Percentiles rank a stretch among this genome's conserved stretches.
Evolutionary conservation across 92 coral and sea anemone species (phyloP).

Genomic region (Palythoa heliodiscus): DNA sequence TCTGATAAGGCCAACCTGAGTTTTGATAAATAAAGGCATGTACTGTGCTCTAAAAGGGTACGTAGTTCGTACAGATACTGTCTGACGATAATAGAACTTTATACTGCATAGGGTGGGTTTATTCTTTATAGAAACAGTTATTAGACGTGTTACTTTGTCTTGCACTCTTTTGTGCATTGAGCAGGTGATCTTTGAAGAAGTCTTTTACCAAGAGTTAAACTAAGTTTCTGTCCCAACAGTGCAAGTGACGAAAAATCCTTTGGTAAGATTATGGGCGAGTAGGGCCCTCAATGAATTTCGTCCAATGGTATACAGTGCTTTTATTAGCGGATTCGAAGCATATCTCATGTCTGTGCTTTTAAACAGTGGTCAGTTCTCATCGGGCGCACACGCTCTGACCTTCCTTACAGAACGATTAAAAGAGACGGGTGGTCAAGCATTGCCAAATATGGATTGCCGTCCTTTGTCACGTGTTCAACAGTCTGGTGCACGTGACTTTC

Average conservation of each 20-base stretch:
- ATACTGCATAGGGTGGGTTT: too few species aligned
- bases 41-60: too few species aligned
- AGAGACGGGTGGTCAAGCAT: conserved; percentile 16
- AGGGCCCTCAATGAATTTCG: conserved; percentile 49
- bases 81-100: too few species aligned
- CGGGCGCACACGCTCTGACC: conserved; percentile 45
- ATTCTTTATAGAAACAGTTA: too few species aligned
- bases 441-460: conserved; percentile 29
- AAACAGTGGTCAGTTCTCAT: conserved; percentile 60
- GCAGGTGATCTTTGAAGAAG: neutral
- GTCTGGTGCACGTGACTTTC: neutral
- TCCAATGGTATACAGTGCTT: conserved; percentile 69
- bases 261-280: conserved; percentile 20
- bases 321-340: conserved; percentile 69
- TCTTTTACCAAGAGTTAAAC: neutral
- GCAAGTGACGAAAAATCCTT: neutral
- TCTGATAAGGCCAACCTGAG: too few species aligned
- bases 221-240: neutral
- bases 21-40: too few species aligned
- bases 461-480: neutral
- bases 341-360: conserved; percentile 60
- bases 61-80: too few species aligned
- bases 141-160: too few species aligned
- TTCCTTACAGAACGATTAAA: conserved; percentile 43
- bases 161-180: too few species aligned